Evolutionary conservation across 2,797 vertebrate genomes (phyloP).

Genomic region (Microcaecilia unicolor): DNA sequence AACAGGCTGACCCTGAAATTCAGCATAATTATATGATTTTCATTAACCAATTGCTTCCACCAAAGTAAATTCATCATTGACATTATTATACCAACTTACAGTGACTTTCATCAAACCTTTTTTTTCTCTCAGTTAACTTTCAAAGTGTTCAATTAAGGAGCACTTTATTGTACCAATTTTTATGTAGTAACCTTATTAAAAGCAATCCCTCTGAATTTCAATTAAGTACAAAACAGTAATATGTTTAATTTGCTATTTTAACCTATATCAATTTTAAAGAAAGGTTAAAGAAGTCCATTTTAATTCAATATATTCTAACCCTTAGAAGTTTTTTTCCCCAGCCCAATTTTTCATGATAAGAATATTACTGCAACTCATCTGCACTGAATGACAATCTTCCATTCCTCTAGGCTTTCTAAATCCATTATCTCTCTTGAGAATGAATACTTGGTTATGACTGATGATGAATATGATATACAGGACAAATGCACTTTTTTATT

Average conservation of each 20-base stretch:
- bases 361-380: slow-evolving; percentile 38
- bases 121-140: too few relatives aligned
- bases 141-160: slow-evolving; percentile 7
- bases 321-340: slow-evolving; percentile 31
- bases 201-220: slow-evolving; percentile 15
- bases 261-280: slow-evolving; percentile 36
- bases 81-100: too few relatives aligned
- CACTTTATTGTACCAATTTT: slow-evolving; percentile 1
- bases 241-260: slow-evolving; percentile 40
- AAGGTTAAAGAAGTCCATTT: slow-evolving; percentile 47
- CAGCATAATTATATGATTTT: too few relatives aligned
- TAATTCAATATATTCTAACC: slow-evolving; percentile 47
- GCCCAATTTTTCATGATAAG: slow-evolving; percentile 33
- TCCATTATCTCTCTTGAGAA: slow-evolving; percentile 30
- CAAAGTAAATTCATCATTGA: too few relatives aligned
- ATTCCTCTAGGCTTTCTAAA: slow-evolving; percentile 28
- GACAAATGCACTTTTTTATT: slow-evolving; percentile 30
- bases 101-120: too few relatives aligned
- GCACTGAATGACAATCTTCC: slow-evolving; percentile 37
- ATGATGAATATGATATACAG: slow-evolving; percentile 32
- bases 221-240: slow-evolving; percentile 34
- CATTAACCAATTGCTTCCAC: too few relatives aligned
- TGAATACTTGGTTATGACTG: slow-evolving; percentile 26
- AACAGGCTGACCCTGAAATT: too few relatives aligned
- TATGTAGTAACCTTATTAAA: slow-evolving; percentile 23